Conservation (phyloP, 2,113 vertebrate genomes). For the Cephalopholis sonnerati region DNA sequence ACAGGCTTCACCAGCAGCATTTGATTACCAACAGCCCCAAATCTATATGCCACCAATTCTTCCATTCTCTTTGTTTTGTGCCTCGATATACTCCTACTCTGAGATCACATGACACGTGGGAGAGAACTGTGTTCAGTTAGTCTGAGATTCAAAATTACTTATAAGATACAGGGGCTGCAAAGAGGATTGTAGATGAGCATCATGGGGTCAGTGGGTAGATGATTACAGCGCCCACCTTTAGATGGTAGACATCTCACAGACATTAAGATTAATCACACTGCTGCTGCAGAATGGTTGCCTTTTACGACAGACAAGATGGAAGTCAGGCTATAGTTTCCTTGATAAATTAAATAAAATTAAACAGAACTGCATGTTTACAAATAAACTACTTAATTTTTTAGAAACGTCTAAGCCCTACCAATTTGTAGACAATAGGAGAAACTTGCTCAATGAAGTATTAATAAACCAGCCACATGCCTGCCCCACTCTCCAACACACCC, state of each 20-base stretch:
- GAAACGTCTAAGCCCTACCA: constrained; percentile 3
- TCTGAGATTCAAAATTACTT: constrained; percentile 69
- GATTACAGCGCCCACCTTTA: constrained; percentile 85
- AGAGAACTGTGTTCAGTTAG: constrained; percentile 56
- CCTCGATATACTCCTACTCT: constrained; percentile 23
- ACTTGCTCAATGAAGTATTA: constrained; percentile 37
- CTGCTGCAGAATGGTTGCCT: constrained; percentile 41
- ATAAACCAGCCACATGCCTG: constrained; percentile 20
- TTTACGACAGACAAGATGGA: constrained; percentile 20
- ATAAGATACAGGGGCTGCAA: constrained; percentile 49
- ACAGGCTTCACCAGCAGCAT: constrained; percentile 73
- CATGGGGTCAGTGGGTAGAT: constrained; percentile 86
- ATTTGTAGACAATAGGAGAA: constrained; percentile 27
- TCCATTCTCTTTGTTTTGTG: constrained; percentile 53
- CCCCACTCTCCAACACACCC: constrained; percentile 17
- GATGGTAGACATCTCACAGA: constrained; percentile 71
- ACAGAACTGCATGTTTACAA: background rate
- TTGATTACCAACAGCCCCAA: constrained; percentile 79
- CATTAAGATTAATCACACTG: constrained; percentile 85
- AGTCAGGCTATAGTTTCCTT: background rate
- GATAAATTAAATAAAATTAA: constrained; percentile 5
- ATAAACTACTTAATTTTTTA: background rate
- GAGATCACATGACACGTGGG: constrained; percentile 25
- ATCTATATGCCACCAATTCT: constrained; percentile 40
- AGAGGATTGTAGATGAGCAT: constrained; percentile 68